These are phyloP conservation scores for Mystacornis crossleyi DNA, from an alignment of 2,113 vertebrate genomes.

Conservation along the genomic window DNA sequence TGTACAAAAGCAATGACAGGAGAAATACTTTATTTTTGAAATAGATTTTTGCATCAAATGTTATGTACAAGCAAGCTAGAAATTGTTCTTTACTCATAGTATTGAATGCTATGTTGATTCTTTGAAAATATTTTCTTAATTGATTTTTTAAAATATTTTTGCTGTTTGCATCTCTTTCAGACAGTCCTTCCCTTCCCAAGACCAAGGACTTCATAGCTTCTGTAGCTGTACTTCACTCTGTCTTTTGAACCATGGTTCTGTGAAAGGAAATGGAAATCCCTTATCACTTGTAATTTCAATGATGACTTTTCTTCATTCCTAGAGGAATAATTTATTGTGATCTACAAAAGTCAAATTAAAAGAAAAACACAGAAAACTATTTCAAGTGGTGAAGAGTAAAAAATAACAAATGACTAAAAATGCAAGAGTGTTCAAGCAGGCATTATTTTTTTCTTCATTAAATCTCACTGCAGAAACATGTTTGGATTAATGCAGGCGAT, in stretches of 20 bases:
- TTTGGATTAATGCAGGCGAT: neutral
- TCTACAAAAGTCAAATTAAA: neutral
- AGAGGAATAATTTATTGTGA: neutral
- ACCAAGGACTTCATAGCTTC: neutral
- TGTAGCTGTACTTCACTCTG: neutral
- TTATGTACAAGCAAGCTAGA: neutral
- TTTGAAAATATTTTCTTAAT: neutral
- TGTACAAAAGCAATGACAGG: neutral
- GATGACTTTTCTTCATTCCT: neutral
- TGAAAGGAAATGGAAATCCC: neutral
- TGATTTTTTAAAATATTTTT: neutral
- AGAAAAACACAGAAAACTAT: neutral
- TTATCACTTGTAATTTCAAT: neutral
- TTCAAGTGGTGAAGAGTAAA: neutral
- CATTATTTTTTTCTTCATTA: neutral
- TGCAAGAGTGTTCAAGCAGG: neutral
- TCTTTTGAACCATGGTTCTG: neutral
- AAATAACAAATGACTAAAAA: neutral
- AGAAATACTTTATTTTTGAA: neutral
- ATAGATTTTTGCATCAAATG: constrained; percentile 21
- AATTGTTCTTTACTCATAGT: neutral
- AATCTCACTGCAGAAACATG: neutral
- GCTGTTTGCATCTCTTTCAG: neutral
- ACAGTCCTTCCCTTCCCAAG: neutral
- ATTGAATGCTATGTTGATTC: neutral